A percentile compares a stretch with the other conserved stretches of the same genome.
These are phyloP conservation scores for Chrysopa pallens DNA, from an alignment of 1,140 invertebrate species.

Conservation along the genomic window DNA sequence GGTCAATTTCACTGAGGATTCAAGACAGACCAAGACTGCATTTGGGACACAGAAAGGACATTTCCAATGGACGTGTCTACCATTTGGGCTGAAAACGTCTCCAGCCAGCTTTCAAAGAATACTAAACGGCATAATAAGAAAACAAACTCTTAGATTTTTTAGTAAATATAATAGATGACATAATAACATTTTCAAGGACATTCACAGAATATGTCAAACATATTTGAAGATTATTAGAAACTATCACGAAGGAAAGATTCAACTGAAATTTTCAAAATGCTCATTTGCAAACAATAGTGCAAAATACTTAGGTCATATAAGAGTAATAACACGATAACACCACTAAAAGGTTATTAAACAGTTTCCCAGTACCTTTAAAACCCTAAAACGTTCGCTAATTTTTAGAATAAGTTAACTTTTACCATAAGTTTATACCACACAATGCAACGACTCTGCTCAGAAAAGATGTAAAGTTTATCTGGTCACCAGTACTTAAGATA, in stretches of 20 bases:
- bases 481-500: too few relatives aligned
- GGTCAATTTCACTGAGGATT: slow-evolving; percentile 13
- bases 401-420: background rate
- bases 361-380: background rate
- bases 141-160: background rate
- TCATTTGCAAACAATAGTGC: background rate
- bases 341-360: background rate
- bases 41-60: slow-evolving; percentile 18
- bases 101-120: background rate
- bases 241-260: background rate
- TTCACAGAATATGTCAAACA: background rate
- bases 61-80: slow-evolving; percentile 12
- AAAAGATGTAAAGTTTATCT: too few relatives aligned
- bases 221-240: too few relatives aligned
- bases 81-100: background rate
- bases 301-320: background rate
- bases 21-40: slow-evolving; percentile 16
- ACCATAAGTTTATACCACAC: background rate
- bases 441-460: too few relatives aligned
- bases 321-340: background rate
- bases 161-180: background rate
- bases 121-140: background rate
- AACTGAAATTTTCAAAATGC: background rate
- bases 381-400: background rate
- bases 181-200: background rate